Evolutionary conservation across 1,140 invertebrate genomes (phyloP).

Genomic region (Megathymus violae): DNA sequence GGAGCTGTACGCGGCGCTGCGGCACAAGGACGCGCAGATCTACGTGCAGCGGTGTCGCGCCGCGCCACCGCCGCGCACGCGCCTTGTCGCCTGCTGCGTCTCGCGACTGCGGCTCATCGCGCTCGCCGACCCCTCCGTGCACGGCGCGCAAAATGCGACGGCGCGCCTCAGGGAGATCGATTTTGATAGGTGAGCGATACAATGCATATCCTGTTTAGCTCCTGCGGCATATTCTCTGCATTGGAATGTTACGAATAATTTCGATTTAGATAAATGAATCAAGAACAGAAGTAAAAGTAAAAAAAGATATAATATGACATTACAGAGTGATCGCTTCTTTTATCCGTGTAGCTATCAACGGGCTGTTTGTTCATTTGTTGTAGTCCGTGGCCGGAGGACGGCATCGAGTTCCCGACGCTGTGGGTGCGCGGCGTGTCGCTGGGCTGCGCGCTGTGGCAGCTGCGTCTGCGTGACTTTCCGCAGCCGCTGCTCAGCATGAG

Average conservation of each 20-base stretch:
- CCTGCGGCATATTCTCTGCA: too few relatives aligned
- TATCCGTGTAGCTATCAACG: too few relatives aligned
- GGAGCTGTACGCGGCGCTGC: constrained; percentile 93
- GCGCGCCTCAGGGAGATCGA: constrained; percentile 56
- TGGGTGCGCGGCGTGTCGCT: constrained; percentile 95
- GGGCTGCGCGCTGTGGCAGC: constrained; percentile 92
- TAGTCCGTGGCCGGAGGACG: constrained; percentile 96
- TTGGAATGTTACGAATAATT: too few relatives aligned
- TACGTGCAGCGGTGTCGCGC: constrained; percentile 92
- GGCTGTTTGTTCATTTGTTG: too few relatives aligned
- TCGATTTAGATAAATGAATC: too few relatives aligned
- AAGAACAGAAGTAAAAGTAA: too few relatives aligned
- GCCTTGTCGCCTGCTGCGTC: constrained; percentile 74
- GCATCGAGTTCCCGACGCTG: constrained; percentile 94
- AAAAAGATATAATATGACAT: too few relatives aligned
- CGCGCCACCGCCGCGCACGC: constrained; percentile 86
- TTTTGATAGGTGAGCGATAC: constrained; percentile 61
- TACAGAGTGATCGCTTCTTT: too few relatives aligned
- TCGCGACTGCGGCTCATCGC: constrained; percentile 88
- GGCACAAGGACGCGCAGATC: constrained; percentile 96
- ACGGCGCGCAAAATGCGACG: constrained; percentile 78
- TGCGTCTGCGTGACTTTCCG: constrained; percentile 97
- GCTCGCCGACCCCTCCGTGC: constrained; percentile 93
- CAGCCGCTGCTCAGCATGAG: constrained; percentile 94
- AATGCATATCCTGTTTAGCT: too few relatives aligned